phyloP scores from a whole-genome alignment of 1,140 invertebrate species.

The Drosophila parvula region DNA sequence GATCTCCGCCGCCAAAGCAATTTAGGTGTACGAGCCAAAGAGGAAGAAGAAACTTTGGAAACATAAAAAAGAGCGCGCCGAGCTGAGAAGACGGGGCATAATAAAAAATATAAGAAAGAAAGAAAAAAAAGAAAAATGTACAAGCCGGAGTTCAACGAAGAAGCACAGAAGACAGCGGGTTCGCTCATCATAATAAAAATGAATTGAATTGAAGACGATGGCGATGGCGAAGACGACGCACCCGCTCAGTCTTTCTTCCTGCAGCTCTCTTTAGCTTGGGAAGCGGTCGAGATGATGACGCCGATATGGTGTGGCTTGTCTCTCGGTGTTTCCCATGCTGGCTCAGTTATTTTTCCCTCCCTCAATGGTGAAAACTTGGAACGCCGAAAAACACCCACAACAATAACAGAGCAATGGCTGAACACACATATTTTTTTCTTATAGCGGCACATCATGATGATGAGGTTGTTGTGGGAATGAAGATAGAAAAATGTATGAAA shows the following conservation, averaged over 20 bases:
- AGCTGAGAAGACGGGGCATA: conserved; percentile 33
- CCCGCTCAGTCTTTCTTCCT: conserved; percentile 23
- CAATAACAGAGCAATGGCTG: conserved; percentile 15
- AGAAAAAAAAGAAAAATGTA: conserved; percentile 60
- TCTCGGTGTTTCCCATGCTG: conserved; percentile 67
- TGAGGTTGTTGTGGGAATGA: conserved; percentile 47
- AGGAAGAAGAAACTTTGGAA: conserved; percentile 78
- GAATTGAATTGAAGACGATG: conserved; percentile 71
- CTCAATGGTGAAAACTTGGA: conserved; percentile 47
- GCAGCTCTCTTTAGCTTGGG: conserved; percentile 22
- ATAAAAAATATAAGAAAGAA: conserved; percentile 22
- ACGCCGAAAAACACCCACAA: conserved; percentile 44
- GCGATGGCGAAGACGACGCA: conserved; percentile 4
- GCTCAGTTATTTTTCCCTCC: conserved; percentile 40
- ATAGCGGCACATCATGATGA: conserved; percentile 64
- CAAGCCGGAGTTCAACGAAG: conserved; percentile 56
- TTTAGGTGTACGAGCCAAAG: conserved; percentile 76
- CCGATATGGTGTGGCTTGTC: conserved; percentile 56
- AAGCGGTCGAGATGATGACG: conserved; percentile 61
- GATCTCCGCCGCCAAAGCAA: conserved; percentile 72
- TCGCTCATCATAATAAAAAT: conserved; percentile 79
- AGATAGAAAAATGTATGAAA: conserved; percentile 22
- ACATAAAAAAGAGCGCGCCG: conserved; percentile 63
- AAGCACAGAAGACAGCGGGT: conserved; percentile 39
- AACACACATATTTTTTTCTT: conserved; percentile 57